These are phyloP conservation scores for Rhodinocichla rosea DNA, from an alignment of 2,113 vertebrate genomes.

Conservation along the genomic window DNA sequence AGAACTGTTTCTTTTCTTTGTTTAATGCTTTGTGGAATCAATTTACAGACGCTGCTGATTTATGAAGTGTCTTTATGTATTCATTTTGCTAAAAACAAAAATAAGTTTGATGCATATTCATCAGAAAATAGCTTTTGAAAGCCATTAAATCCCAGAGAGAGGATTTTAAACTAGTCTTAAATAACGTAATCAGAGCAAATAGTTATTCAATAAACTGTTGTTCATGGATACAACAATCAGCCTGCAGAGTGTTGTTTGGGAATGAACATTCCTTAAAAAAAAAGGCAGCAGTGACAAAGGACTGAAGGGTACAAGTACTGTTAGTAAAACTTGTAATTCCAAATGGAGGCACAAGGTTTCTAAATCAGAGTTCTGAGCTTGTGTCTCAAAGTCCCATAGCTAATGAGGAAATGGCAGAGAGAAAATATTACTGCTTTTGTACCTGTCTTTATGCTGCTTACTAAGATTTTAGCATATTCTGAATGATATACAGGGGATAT, in stretches of 20 bases:
- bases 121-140: background rate
- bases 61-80: background rate
- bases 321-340: background rate
- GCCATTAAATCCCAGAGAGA: background rate
- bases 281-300: background rate
- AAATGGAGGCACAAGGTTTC: background rate
- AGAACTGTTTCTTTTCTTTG: background rate
- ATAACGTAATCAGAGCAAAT: background rate
- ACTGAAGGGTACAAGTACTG: background rate
- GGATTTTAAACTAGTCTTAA: background rate
- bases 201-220: background rate
- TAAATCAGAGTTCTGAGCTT: background rate
- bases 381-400: background rate
- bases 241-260: background rate
- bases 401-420: background rate
- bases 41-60: background rate
- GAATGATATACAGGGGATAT: fast-evolving
- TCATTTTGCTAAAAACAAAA: background rate
- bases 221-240: background rate
- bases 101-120: background rate
- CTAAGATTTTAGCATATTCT: background rate
- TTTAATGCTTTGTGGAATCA: background rate
- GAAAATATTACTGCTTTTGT: background rate
- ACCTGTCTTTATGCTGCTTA: background rate
- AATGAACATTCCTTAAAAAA: background rate